Evolutionary conservation across 2,797 vertebrate species (phyloP).

Genomic region (Rhadinocentrus ornatus): DNA sequence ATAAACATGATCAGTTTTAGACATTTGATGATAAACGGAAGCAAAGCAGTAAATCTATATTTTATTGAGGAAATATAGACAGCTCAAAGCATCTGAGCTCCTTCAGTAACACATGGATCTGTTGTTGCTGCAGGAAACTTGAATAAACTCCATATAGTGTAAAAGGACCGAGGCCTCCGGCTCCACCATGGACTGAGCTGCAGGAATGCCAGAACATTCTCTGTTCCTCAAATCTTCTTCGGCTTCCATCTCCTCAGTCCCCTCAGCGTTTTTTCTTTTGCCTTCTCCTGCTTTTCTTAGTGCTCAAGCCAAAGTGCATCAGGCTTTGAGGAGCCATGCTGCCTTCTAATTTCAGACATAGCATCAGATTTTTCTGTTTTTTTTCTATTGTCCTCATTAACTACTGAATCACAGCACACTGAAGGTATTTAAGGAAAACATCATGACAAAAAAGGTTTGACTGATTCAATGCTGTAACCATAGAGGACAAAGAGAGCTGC

Average conservation of each 20-base stretch:
- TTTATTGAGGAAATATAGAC: neutral
- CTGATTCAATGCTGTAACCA: neutral
- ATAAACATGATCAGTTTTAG: too few relatives aligned
- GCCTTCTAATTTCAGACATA: conserved; percentile 32
- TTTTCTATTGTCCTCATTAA: conserved; percentile 22
- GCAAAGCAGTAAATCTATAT: neutral
- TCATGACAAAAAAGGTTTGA: neutral
- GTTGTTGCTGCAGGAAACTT: conserved; percentile 35
- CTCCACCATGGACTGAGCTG: conserved; percentile 23
- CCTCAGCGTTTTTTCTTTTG: neutral
- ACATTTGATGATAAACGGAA: too few relatives aligned
- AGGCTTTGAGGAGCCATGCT: conserved; percentile 33
- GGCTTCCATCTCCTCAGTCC: conserved; percentile 5
- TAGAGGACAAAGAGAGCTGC: conserved; percentile 3
- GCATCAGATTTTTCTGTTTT: conserved; percentile 11
- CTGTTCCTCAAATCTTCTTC: conserved; percentile 33
- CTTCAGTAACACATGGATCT: conserved; percentile 31
- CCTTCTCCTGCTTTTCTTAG: conserved; percentile 15
- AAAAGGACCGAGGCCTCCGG: conserved; percentile 41
- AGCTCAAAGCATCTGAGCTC: conserved; percentile 23
- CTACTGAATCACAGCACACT: conserved; percentile 10
- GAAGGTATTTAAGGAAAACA: neutral
- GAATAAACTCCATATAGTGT: conserved; percentile 39
- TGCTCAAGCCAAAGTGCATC: conserved; percentile 43
- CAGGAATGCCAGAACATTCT: conserved; percentile 31